Evolutionary conservation across 2,113 vertebrate species (phyloP).

Genomic region (Catagonus wagneri): DNA sequence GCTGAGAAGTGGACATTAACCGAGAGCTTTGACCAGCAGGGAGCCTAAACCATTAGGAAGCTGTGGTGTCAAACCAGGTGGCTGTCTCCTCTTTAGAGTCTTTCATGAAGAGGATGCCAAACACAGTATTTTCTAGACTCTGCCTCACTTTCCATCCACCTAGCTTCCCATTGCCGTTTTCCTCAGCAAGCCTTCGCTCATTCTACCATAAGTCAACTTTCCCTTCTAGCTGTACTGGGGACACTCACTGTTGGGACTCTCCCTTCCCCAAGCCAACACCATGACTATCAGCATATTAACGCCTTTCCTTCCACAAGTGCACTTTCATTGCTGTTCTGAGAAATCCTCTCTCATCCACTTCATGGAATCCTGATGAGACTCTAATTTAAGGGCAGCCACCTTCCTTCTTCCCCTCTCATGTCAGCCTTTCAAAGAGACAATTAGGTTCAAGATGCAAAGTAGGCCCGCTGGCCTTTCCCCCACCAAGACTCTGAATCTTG

Average conservation of each 20-base stretch:
- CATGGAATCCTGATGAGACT: not conserved
- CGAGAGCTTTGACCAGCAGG: constrained; percentile 3
- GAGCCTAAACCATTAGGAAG: not conserved
- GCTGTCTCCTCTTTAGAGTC: constrained; percentile 41
- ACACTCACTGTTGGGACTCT: not conserved
- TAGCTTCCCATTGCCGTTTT: not conserved
- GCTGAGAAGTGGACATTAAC: constrained; percentile 63
- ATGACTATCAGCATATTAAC: accelerated
- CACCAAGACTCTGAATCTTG: constrained; percentile 1
- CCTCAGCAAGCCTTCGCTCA: not conserved
- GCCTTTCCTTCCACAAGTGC: not conserved
- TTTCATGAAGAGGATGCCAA: not conserved
- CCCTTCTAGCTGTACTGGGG: no score
- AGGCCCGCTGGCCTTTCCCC: not conserved
- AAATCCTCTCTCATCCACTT: not conserved
- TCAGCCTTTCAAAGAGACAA: not conserved
- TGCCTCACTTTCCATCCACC: not conserved
- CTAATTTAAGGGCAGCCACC: not conserved
- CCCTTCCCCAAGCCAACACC: not conserved
- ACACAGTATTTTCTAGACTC: not conserved
- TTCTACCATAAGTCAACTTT: accelerated
- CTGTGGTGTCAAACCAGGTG: not conserved
- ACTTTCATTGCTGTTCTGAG: not conserved
- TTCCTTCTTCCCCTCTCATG: not conserved
- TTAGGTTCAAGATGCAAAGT: not conserved